Base-by-base conservation (phyloP, 2,113 vertebrate species). In the Chascanopsetta lugubris region DNA sequence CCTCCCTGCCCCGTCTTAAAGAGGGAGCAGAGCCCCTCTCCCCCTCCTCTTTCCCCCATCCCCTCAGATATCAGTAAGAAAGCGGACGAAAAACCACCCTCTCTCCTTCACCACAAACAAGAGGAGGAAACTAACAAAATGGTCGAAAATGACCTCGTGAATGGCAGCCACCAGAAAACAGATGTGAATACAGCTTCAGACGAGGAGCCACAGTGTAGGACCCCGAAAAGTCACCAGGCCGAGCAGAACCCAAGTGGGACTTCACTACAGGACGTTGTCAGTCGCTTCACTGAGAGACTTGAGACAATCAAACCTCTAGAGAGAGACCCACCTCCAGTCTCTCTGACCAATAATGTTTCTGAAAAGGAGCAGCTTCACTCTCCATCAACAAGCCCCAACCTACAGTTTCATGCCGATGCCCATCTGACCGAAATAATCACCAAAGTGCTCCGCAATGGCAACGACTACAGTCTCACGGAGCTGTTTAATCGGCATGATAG, bases 391-490 rank as follows among this genome's bases (percentile, higher is more conserved):
- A 92, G 56, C 75, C 91, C 92, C 75, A 93, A 82, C 74, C 68
- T 83, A 49, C 85, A 90, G 68, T 91, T 90, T 77, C 90, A 84
- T 40, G 90, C 93, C 50, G 90, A 90, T 65, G 76, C 93, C 27
- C 95, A 95, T 77, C 82, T 97, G 62, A 93, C 93, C 77, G 92
- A 95, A 84, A 95, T 98, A 58, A 94, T 97, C 90, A 93, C 93
- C n/a, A 95, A 94, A 50, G 92, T 98, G 56, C 89, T 97, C 75
- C 94, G 95, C 77, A 87, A 86, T 55, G 88, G 86, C 53, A 93
- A 89, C 45, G 95, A 96, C 90, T 96, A 95, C 72, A 96, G 92
- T 86, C 94, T 97, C 75, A 95, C 91, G 85, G 95, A 98, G 65
- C 87, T 97, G 53, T 92, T 98, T 58, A 92, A 47, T 65, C 94